These are phyloP conservation scores for Leptinotarsa lineolata DNA, from an alignment of 1,140 invertebrate species.

Conservation along the genomic window DNA sequence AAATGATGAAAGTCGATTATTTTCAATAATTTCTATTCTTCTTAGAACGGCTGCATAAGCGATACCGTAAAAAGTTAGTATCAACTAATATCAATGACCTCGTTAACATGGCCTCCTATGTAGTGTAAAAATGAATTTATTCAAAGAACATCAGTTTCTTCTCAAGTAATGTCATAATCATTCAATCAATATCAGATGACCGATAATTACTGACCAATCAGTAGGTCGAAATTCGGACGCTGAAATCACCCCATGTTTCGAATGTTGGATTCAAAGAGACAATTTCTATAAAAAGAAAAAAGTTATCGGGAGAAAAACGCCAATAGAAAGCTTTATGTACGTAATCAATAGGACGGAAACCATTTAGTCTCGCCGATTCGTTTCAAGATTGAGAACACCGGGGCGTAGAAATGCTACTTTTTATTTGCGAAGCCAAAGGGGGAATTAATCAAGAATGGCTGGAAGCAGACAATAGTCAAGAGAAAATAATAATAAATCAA, in stretches of 20 bases:
- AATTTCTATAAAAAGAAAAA: conserved; percentile 4
- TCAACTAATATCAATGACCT: too few relatives aligned
- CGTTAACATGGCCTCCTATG: too few relatives aligned
- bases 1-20: conserved; percentile 62
- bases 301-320: not conserved
- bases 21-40: not conserved
- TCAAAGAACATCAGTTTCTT: too few relatives aligned
- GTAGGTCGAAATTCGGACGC: not conserved
- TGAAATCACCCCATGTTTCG: not conserved
- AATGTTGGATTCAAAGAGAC: not conserved
- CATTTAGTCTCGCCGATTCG: conserved; percentile 38
- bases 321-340: conserved; percentile 3
- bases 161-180: too few relatives aligned
- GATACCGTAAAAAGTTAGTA: too few relatives aligned
- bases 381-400: conserved; percentile 32
- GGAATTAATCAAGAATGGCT: conserved; percentile 39
- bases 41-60: too few relatives aligned
- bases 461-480: not conserved
- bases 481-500: conserved; percentile 5
- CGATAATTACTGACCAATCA: too few relatives aligned
- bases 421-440: conserved; percentile 35
- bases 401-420: conserved; percentile 10
- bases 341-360: conserved; percentile 8
- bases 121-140: too few relatives aligned
- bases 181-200: too few relatives aligned